A percentile compares a stretch with the other conserved stretches of the same genome.
Evolutionary conservation across 2,113 vertebrate species (phyloP).

Genomic region (Salvator merianae): DNA sequence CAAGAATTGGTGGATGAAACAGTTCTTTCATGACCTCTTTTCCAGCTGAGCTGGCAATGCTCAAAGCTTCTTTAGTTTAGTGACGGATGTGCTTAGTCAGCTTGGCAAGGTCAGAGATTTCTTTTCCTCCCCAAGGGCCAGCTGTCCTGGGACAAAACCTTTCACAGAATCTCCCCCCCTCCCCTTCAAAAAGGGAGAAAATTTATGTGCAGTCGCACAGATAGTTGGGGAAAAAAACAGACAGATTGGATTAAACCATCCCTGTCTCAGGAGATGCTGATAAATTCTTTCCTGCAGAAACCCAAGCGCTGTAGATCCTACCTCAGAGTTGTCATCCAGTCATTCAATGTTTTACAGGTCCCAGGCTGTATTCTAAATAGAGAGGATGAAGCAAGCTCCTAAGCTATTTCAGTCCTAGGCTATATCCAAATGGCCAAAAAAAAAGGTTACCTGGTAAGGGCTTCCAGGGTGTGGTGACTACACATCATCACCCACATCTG

Average conservation of each 20-base stretch:
- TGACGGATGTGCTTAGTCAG: conserved; percentile 40
- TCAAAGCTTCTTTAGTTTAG: conserved; percentile 6
- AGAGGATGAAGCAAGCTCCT: too few relatives aligned
- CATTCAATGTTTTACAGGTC: not conserved
- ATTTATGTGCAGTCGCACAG: not conserved
- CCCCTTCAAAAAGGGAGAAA: not conserved
- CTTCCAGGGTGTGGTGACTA: too few relatives aligned
- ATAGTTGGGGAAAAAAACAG: not conserved
- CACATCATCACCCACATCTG: too few relatives aligned
- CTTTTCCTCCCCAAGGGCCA: conserved; percentile 30
- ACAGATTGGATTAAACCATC: not conserved
- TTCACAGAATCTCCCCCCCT: not conserved
- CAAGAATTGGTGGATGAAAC: conserved; percentile 21
- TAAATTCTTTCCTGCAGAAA: not conserved
- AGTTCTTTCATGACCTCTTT: conserved; percentile 27
- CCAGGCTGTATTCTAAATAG: not conserved
- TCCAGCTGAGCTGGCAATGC: conserved; percentile 30
- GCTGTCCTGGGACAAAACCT: conserved; percentile 35
- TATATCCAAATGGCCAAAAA: too few relatives aligned
- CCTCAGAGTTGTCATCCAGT: not conserved
- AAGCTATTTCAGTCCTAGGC: not conserved
- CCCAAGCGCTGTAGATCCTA: too few relatives aligned
- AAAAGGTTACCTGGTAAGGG: too few relatives aligned
- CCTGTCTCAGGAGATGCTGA: not conserved
- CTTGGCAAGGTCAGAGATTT: conserved; percentile 32